Evolutionary conservation across 2,113 vertebrate species (phyloP), one percentile per base, ranked within the genome.

Genomic region (Acinonyx jubatus): DNA sequence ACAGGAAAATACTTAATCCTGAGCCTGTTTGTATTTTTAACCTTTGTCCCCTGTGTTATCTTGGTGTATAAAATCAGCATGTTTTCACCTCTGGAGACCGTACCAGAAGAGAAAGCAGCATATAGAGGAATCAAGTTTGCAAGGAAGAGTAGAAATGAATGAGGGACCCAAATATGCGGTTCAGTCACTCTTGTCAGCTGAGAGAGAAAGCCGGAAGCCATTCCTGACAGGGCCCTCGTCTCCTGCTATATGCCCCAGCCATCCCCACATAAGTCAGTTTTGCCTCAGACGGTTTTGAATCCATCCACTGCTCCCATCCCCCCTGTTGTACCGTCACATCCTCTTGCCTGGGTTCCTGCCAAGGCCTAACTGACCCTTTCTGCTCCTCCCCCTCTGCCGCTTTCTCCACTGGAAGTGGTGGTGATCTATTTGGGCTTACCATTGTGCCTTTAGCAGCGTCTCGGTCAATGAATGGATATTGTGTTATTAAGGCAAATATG

Each of bases 321-420:
- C 52, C 33, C 29, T 38, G 27, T 16, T 33, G 21, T 5, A 16
- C 9, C 38, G 33, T 23, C 38, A 6, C 3, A 3, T 68, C 14
- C 57, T 52, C 41, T 85, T 73, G 23, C 74, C 29, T 88, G 76
- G 69, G 89, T 2, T 57, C 36, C 45, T 73, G n/a, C 87, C 63
- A 52, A 29, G 14, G 7, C 83, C 52, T 50, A 41, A 27, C n/a
- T 52, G 16, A 8, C 23, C 7, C 18, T 36, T 81, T 66, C 71
- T 66, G 52, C 19, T 31, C 2, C 18, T 55, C 5, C 73, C 18
- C 23, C 1, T 57, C 4, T 9, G 1, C 1, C 41, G 45, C 5
- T 21, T 69, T 55, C 36, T 82, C 52, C 48, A 4, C n/a, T 2
- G 55, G n/a, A 61, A 68, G 45, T 38, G 31, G 48, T n/a, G 9